Percentiles rank a stretch among this genome's conserved stretches.
Evolutionary conservation across 2,888 invertebrate species (phyloP).

Genomic region (Altica lythri): DNA sequence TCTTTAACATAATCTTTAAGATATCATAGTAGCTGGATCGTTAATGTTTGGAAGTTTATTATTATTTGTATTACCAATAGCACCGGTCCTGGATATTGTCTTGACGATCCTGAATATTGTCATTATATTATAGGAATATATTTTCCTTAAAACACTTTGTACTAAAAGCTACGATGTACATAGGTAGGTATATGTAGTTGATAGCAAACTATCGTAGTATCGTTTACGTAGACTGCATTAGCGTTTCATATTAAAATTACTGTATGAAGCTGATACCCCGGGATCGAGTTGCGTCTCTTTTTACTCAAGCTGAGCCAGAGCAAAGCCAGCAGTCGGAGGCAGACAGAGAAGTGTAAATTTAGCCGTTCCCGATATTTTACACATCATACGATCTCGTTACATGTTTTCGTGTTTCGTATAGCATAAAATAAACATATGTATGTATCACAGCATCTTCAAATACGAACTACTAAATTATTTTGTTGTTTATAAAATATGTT

Average conservation of each 20-base stretch:
- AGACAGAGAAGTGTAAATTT: slow-evolving; percentile 24
- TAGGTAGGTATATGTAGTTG: slow-evolving; percentile 2
- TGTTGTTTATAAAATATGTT: no score
- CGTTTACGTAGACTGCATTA: slow-evolving; percentile 28
- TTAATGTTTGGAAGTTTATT: no score
- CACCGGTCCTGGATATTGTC: no score
- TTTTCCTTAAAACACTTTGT: no score
- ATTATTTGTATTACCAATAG: no score
- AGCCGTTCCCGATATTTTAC: slow-evolving; percentile 26
- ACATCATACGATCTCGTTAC: slow-evolving; percentile 17
- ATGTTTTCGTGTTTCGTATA: slow-evolving; percentile 13
- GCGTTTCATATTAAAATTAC: slow-evolving; percentile 28
- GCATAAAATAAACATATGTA: slow-evolving; percentile 3
- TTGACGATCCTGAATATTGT: no score
- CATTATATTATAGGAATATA: no score
- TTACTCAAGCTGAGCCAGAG: slow-evolving; percentile 20
- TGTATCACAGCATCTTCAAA: not conserved
- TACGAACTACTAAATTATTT: not conserved
- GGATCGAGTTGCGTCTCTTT: slow-evolving; percentile 22
- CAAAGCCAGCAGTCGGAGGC: slow-evolving; percentile 16
- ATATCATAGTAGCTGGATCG: no score
- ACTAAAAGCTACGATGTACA: no score
- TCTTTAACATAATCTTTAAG: no score
- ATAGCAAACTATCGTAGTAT: slow-evolving; percentile 15
- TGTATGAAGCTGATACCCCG: slow-evolving; percentile 21